Evolutionary conservation across 2,888 invertebrate species (phyloP).

Genomic region (Coleophora deauratella): DNA sequence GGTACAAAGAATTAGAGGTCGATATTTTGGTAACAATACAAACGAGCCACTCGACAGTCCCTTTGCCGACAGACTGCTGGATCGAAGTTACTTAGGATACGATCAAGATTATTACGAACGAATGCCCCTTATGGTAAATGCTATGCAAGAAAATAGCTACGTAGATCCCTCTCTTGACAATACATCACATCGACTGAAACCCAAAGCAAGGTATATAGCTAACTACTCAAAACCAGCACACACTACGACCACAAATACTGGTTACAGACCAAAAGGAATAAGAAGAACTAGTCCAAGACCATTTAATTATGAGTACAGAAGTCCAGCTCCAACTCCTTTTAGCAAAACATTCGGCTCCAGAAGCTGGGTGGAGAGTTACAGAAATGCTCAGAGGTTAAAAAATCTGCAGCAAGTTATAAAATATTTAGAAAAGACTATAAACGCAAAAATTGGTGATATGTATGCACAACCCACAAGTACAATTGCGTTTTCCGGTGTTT

Average conservation of each 20-base stretch:
- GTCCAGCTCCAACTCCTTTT: conserved; percentile 54
- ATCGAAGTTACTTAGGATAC: conserved; percentile 54
- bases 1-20: conserved; percentile 46
- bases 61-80: conserved; percentile 55
- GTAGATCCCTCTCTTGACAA: conserved; percentile 46
- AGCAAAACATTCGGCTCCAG: conserved; percentile 50
- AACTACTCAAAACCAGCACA: conserved; percentile 15
- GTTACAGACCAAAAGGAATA: conserved; percentile 27
- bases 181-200: conserved; percentile 18
- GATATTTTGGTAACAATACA: conserved; percentile 22
- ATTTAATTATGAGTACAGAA: conserved; percentile 59
- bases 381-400: conserved; percentile 58
- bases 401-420: conserved; percentile 59
- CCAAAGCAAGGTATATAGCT: conserved; percentile 19
- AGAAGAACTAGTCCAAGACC: conserved; percentile 67
- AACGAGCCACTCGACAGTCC: conserved; percentile 36
- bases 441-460: conserved; percentile 60
- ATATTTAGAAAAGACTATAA: conserved; percentile 59
- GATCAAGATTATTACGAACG: conserved; percentile 65
- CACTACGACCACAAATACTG: conserved; percentile 20
- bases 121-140: conserved; percentile 65
- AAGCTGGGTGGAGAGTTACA: conserved; percentile 57
- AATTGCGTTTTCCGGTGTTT: conserved; percentile 56
- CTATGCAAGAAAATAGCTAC: conserved; percentile 56
- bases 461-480: conserved; percentile 35